A percentile compares a stretch with the other conserved stretches of the same genome.
These are phyloP conservation scores for Acronicta leporina DNA, from an alignment of 2,888 invertebrate genomes.

Conservation along the genomic window DNA sequence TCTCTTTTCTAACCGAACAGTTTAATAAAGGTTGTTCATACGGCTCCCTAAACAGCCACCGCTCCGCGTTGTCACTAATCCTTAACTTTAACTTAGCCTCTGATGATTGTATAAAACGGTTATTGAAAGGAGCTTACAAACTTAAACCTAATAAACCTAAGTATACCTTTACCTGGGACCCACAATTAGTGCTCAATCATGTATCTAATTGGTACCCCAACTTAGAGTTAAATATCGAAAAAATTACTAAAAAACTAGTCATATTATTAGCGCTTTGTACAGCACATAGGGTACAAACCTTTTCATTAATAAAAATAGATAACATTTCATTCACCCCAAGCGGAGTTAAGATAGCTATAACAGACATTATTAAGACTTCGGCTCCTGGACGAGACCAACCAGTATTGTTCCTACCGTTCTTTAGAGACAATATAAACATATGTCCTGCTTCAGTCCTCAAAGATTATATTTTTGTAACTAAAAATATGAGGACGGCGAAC, in stretches of 20 bases:
- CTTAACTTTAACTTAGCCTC: not conserved
- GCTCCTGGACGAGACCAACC: constrained; percentile 23
- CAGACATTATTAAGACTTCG: constrained; percentile 29
- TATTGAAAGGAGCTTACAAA: constrained; percentile 1
- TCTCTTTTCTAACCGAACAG: not conserved
- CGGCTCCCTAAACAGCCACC: not conserved
- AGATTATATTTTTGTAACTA: constrained; percentile 16
- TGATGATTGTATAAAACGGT: not conserved
- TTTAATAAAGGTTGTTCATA: not conserved
- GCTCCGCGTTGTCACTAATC: not conserved
- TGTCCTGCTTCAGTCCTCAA: constrained; percentile 13
- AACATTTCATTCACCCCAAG: not conserved
- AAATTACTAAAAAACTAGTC: constrained; percentile 22
- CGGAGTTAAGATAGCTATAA: constrained; percentile 18
- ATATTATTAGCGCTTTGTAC: constrained; percentile 18
- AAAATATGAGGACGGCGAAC: constrained; percentile 6
- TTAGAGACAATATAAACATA: constrained; percentile 10
- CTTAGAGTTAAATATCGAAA: not conserved
- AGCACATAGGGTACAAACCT: not conserved
- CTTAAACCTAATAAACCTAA: not conserved
- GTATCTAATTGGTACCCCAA: constrained; percentile 9
- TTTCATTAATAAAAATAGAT: constrained; percentile 13
- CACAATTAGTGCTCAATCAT: constrained; percentile 15
- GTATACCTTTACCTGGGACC: constrained; percentile 5
- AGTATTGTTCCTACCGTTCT: constrained; percentile 17